Base-by-base conservation (phyloP, 2,113 vertebrate species). In the Ahaetulla prasina region DNA sequence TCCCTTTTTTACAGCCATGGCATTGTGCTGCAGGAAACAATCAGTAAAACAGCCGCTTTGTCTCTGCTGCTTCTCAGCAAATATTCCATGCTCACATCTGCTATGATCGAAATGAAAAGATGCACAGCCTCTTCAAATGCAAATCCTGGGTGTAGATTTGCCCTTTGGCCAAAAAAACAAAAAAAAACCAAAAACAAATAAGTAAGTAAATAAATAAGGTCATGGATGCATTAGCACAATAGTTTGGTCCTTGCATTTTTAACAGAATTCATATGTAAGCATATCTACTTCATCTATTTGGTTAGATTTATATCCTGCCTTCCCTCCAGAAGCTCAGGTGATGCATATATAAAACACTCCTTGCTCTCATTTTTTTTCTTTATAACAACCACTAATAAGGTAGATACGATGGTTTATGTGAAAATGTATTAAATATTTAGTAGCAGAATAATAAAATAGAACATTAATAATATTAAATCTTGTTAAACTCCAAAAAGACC, bases 51-150 rank as follows among this genome's bases (percentile, higher is more conserved):
- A 96, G 89, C 94, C 5, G 91, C 96, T 94, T 92, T 89, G 93
- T 91, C 95, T 96, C 94, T 95, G 95, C 96, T 96, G 94, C 95
- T 95, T 96, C 94, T 96, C 95, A 94, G 95, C 96, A 97, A 97
- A 96, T 95, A 96, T 57, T 95, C 91, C 47, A 90, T 90, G 93
- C 90, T 94, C 95, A 94, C 95, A 96, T 96, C 96, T 97, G 95
- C 95, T 93, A 89, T 92, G 92, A 95, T 52, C 94, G 94, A n/a
- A 93, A 97, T 95, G 96, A 96, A 96, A 96, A 96, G 94, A 93
- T 88, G 52, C 95, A 89, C 90, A 74, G 93, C 92, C 84, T 68
- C 93, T 92, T 95, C 95, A 94, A 88, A 96, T 96, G 95, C 95
- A 94, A 96, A 96, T 95, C 0, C 94, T 95, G 93, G 94, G 94